These are phyloP conservation scores for Heteropelma amictum DNA, from an alignment of 2,888 invertebrate species.

Conservation along the genomic window DNA sequence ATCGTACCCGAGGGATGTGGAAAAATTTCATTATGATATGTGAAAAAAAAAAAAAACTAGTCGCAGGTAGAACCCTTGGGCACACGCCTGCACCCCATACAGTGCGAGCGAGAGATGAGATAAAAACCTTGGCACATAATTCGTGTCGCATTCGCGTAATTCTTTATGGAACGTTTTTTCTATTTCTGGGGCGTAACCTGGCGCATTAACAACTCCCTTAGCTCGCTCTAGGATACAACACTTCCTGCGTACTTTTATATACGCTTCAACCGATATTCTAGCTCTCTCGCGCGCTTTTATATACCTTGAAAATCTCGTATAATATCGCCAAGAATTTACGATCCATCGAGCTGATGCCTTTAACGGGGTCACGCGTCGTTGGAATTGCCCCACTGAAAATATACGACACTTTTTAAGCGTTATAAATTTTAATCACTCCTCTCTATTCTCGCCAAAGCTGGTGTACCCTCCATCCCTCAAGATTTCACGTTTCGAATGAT, in stretches of 20 bases:
- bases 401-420: constrained; percentile 24
- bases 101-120: constrained; percentile 14
- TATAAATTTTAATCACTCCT: constrained; percentile 56
- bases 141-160: constrained; percentile 56
- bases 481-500: constrained; percentile 36
- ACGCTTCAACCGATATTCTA: constrained; percentile 14
- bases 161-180: constrained; percentile 63
- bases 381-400: constrained; percentile 13
- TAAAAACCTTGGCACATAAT: constrained; percentile 30
- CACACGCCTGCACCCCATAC: constrained; percentile 35
- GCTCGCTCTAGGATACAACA: constrained; percentile 31
- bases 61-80: constrained; percentile 71
- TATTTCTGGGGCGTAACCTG: constrained; percentile 56
- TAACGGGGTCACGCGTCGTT: constrained; percentile 50
- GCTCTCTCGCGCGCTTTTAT: not conserved
- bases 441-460: constrained; percentile 30
- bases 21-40: constrained; percentile 13
- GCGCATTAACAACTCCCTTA: constrained; percentile 41
- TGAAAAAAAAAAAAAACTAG: constrained; percentile 45
- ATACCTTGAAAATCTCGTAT: constrained; percentile 6
- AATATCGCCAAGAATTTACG: constrained; percentile 40
- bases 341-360: constrained; percentile 36
- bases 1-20: not conserved
- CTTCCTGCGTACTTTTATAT: constrained; percentile 1
- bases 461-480: not conserved